A percentile compares a stretch with the other conserved stretches of the same genome.
These are phyloP conservation scores for Gambusia affinis DNA, from an alignment of 2,113 vertebrate species.

Conservation along the genomic window DNA sequence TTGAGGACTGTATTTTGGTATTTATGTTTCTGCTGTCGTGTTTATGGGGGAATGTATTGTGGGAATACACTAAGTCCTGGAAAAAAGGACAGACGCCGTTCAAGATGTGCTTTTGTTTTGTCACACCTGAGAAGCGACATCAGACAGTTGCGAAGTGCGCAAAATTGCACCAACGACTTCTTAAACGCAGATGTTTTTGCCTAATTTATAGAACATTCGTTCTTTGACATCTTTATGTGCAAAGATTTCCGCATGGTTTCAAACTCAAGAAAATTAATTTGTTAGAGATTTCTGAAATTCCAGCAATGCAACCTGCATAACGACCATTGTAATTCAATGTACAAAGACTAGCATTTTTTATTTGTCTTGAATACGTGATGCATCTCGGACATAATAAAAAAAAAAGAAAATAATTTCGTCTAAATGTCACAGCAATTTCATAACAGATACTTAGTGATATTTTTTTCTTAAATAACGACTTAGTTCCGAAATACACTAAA, in stretches of 20 bases:
- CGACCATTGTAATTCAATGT: neutral
- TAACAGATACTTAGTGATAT: neutral
- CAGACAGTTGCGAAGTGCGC: slow-evolving; percentile 4
- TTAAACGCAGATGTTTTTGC: neutral
- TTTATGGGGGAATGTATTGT: slow-evolving; percentile 50
- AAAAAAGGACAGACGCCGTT: slow-evolving; percentile 30
- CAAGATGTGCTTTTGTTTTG: slow-evolving; percentile 46
- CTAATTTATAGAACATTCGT: neutral
- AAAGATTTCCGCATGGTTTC: neutral
- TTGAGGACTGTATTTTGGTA: neutral
- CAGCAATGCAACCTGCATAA: neutral
- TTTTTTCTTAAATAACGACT: neutral
- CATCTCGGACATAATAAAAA: neutral
- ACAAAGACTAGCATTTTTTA: neutral
- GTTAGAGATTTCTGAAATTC: neutral
- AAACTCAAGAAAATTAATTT: neutral
- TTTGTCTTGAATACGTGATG: neutral
- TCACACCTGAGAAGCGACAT: slow-evolving; percentile 39
- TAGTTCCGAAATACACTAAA: neutral
- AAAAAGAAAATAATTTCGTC: neutral
- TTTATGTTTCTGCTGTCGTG: slow-evolving; percentile 12
- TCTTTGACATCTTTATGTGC: neutral
- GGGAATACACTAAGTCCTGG: slow-evolving; percentile 11
- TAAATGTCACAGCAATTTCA: neutral
- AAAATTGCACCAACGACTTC: neutral